Base-by-base conservation (phyloP, 2,113 vertebrate species). In the Brachyistius frenatus region DNA sequence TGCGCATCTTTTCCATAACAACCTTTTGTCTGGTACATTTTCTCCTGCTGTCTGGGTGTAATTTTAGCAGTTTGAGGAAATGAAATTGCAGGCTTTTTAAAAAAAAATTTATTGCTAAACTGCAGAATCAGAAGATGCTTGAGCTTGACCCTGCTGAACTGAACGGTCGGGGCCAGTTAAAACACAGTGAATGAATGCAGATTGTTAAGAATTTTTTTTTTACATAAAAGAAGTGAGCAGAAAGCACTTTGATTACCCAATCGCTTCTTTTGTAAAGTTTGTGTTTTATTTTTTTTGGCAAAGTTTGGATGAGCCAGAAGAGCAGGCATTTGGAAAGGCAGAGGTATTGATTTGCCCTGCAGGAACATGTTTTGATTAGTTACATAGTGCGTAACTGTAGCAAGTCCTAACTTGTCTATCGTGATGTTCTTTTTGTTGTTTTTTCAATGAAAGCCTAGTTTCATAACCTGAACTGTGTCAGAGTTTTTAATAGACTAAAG, bases 61-160 rank as follows among this genome's bases (percentile, higher is more conserved):
- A 85, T 84, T 89, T 85, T 81, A 83, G 61, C 81, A 53, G 49
- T 73, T 66, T 87, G 57, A 80, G 82, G 88, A 89, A 90, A 77
- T 70, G 54, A 11, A 58, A 73, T 68, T 72, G 73, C 66, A 52
- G 46, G 61, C 5, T 36, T 49, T 56, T 46, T n/a, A n/a, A n/a
- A n/a, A n/a, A n/a, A n/a, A n/a, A n/a, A n/a, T n/a, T 60, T 16
- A 6, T 46, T 68, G 58, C 46, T 57, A 23, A 57, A 70, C 11
- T 54, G 41, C 31, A 31, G 13, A 87, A 64, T 47, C 39, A 49
- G 64, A 71, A 78, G 23, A 72, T 5, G 32, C 10, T 62, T 58
- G 36, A 66, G 41, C 10, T 15, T 77, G 57, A 78, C 50, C 55
- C 54, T 55, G 11, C 37, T 33, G 50, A 83, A 55, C 4, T 57